Conservation (phyloP, 2,797 vertebrate species). For the Helarctos malayanus region DNA sequence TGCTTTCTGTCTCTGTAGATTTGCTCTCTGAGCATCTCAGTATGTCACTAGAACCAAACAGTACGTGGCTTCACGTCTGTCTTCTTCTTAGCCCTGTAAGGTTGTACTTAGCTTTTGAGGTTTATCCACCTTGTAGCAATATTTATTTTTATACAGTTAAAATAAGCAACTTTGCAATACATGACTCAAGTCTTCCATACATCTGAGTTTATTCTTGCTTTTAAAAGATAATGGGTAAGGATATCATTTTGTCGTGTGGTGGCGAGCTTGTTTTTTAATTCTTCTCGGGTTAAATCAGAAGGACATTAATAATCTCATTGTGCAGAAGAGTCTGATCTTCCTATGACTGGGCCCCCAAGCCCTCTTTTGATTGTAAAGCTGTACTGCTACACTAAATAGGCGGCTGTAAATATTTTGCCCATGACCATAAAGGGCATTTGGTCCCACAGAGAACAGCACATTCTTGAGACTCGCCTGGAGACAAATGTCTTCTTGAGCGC, state of each 20-base stretch:
- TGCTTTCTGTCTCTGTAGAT: neutral
- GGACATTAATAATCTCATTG: neutral
- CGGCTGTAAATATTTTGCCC: neutral
- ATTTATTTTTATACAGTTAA: neutral
- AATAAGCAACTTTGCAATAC: neutral
- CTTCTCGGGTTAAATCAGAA: neutral
- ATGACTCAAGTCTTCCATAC: neutral
- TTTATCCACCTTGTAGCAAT: neutral
- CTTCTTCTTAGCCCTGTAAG: neutral
- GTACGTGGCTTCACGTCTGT: neutral
- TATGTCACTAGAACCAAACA: neutral
- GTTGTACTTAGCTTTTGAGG: neutral
- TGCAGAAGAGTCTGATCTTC: neutral
- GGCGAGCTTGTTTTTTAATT: constrained; percentile 16
- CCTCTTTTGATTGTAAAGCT: neutral
- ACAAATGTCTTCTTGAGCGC: neutral
- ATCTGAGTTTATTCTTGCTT: neutral
- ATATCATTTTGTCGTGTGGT: neutral
- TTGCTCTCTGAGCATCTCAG: neutral
- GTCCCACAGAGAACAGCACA: constrained; percentile 1
- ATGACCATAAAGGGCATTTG: neutral
- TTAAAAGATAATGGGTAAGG: neutral
- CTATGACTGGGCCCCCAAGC: neutral
- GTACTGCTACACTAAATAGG: neutral
- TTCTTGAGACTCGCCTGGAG: neutral